Base-by-base conservation (phyloP, 2,797 vertebrate species). In the Fistularia tabacaria region DNA sequence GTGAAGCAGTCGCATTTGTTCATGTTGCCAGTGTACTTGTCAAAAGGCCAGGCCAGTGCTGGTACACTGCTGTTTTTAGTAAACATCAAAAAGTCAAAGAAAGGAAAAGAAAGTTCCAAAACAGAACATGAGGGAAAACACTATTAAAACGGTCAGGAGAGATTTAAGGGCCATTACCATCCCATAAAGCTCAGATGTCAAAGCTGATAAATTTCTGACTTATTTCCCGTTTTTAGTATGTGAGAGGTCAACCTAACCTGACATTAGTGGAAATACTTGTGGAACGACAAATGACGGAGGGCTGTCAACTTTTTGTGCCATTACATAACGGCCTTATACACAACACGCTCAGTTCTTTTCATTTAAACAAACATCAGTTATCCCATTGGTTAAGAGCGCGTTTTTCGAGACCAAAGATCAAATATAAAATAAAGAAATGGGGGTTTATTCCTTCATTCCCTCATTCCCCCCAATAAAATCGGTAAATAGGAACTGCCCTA, bases 61-160 rank as follows among this genome's bases (percentile, higher is more conserved):
- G 83, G 81, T 76, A 84, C 59, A 45, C 13, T 3, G 47, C 44
- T 91, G 86, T 91, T 92, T 87, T 76, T 76, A 82, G 82, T 88
- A 88, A 91, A 92, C 85, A 91, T 6, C n/a, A 43, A 70, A 62
- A 69, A 73, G 60, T 54, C 54, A 65, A 47, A 79, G 66, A 71
- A 73, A 74, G 57, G 56, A 70, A 74, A 79, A 57, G 52, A 83
- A 82, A 68, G 69, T 89, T 89, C 87, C 87, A 88, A 71, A 84
- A 88, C 87, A 90, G n/a, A 62, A 12, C 49, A 69, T 68, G 48
- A 38, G 46, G 64, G 62, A 60, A 57, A 59, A 50, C 50, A 44
- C 63, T 39, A 40, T 46, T 45, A 12, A 68, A 37, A 38, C 62
- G n/a, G 36, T 62, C 6, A 12, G n/a, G 51, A 36, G 38, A 66